Percentiles rank a stretch among this genome's conserved stretches.
Evolutionary conservation across 1,140 invertebrate species (phyloP).

Genomic region (Myzus persicae): DNA sequence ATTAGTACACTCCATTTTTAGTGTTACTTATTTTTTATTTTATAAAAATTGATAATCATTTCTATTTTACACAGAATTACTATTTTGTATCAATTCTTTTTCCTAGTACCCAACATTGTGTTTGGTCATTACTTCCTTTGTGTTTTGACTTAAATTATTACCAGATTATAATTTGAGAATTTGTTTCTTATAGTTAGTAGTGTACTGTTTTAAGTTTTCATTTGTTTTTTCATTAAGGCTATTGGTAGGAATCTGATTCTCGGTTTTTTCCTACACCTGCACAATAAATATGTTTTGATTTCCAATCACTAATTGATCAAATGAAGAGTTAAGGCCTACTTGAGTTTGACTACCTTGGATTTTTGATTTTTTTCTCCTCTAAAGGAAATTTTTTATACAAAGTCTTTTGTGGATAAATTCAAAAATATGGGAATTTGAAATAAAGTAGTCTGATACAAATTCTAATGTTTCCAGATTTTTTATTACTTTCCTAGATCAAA

Average conservation of each 20-base stretch:
- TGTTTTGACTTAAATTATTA: neutral
- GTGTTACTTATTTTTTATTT: constrained; percentile 53
- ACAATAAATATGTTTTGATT: neutral
- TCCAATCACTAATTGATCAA: neutral
- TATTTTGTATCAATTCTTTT: neutral
- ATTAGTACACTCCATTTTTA: constrained; percentile 54
- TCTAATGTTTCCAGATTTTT: no score
- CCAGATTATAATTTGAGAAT: neutral
- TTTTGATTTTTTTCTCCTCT: no score
- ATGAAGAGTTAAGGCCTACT: no score
- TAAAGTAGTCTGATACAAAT: no score
- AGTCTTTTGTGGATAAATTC: no score
- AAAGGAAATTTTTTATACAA: no score
- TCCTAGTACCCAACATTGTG: neutral
- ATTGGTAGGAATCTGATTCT: neutral
- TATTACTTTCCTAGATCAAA: no score
- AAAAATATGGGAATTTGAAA: no score
- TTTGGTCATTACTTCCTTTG: neutral
- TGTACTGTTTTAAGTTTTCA: neutral
- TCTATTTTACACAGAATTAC: constrained; percentile 26
- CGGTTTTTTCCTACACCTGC: neutral
- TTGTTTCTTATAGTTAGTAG: neutral
- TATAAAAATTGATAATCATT: constrained; percentile 45
- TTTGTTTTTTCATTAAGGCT: neutral
- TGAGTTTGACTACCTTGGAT: no score